Base-by-base conservation (phyloP, 2,888 invertebrate genomes). In the Cataglyphis albicans region DNA sequence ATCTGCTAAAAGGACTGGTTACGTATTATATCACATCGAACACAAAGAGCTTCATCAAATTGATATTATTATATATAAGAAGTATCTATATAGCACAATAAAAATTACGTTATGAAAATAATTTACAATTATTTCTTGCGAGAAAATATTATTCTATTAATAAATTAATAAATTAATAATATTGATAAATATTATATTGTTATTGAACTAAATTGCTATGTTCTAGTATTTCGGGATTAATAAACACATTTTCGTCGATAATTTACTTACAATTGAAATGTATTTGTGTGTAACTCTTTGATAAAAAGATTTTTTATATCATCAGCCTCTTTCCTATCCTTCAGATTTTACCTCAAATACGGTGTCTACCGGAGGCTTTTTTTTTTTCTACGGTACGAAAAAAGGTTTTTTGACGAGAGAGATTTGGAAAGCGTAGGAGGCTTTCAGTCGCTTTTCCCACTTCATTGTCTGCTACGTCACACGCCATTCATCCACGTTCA, bases 341-440 rank as follows among this genome's bases (percentile, higher is more conserved):
- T 84, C 70, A 70, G 52, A 48, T 38, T 82, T 74, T 72, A 75
- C 72, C 29, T 84, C 52, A 15, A 38, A 61, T 64, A 57, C 63
- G 68, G 52, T 44, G 21, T 70, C 74, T 72, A 52, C 48, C 61
- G 59, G 35, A 18, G 57, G 41, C 63, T n/a, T 25, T 25, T 61
- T 48, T 76, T 82, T 81, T 32, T 15, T 75, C 57, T 61, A 72
- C 59, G 44, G 35, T 67, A 70, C 65, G 78, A 68, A 85, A 82
- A 84, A 84, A 88, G 89, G 88, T 89, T 90, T 89, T 87, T 88
- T 89, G 85, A 89, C 78, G 84, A 80, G 89, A 85, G 87, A 88
- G 88, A 90, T 89, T 52, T 87, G 90, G 89, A 89, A 89, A 87
- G 87, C 84, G 84, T 80, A 82, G 78, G 67, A 85, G 74, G 85